Base-by-base conservation (phyloP, 2,888 invertebrate genomes). In the Synanthedon formicaeformis region DNA sequence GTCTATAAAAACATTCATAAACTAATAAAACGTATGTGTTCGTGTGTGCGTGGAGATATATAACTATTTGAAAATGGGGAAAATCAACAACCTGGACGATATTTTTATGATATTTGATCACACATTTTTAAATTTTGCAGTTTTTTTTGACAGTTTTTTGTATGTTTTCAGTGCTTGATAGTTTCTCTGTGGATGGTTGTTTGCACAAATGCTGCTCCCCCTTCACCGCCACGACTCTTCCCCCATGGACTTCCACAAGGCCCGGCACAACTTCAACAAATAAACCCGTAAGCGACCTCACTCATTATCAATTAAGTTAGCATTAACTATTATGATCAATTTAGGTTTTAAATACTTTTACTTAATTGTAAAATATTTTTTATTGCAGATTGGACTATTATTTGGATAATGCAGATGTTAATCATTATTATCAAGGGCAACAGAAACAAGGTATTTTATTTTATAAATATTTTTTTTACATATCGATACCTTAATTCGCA, bases 301-400 rank as follows among this genome's bases (percentile, higher is more conserved):
- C 10, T 34, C 23, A 5, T 34, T 34, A 34, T 34, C 2, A 6
- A 8, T 34, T 34, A 10, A 23, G 23, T 23, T 18, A 18, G 18
- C 18, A 18, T 23, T 23, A 23, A 23, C 23, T 23, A 4, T 23
- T 23, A 23, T 23, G 23, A 23, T 23, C 1, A 23, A 23, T 23
- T 23, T 4, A 23, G 1, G 5, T 23, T 23, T 23, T 23, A 23
- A 23, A 23, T 23, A 23, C 23, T 23, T 23, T 5, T 5, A 23
- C 1, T 18, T 18, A 5, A 5, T 34, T 10, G 16, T 16, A 10
- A 34, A 10, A 10, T 34, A 34, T 34, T 34, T 34, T 6, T 34
- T 34, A 10, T 34, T 78, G 52, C 71, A 85, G 84, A 40, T 55
- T 81, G 55, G 81, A 82, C 51, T 84, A 78, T 58, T 82, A 76